Percentiles rank a stretch among this genome's conserved stretches.
Evolutionary conservation across 1,140 invertebrate genomes (phyloP).

Genomic region (Drosophila ambigua): DNA sequence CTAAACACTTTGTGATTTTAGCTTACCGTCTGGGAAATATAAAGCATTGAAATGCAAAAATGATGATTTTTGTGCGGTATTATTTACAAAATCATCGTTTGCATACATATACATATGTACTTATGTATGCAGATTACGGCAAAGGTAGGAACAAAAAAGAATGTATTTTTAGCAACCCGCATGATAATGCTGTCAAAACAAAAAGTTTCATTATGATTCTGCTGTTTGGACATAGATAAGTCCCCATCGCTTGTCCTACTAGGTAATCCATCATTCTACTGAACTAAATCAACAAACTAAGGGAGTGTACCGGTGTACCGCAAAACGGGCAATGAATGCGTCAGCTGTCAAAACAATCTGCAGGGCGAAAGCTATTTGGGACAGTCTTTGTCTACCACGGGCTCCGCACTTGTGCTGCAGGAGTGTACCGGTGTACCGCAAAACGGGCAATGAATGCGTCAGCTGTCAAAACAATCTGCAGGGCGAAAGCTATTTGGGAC

Average conservation of each 20-base stretch:
- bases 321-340: slow-evolving; percentile 10
- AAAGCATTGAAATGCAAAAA: too few relatives aligned
- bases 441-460: too few relatives aligned
- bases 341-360: slow-evolving; percentile 14
- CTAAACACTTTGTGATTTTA: too few relatives aligned
- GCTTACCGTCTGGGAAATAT: too few relatives aligned
- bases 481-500: too few relatives aligned
- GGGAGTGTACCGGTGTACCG: slow-evolving; percentile 14
- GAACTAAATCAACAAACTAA: slow-evolving; percentile 35
- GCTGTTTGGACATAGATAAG: slow-evolving; percentile 35
- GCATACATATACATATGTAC: not conserved
- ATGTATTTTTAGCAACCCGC: slow-evolving; percentile 39
- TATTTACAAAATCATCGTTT: too few relatives aligned
- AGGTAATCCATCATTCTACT: slow-evolving; percentile 44
- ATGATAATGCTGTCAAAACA: slow-evolving; percentile 47
- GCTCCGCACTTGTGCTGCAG: too few relatives aligned
- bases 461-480: too few relatives aligned
- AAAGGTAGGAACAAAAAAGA: slow-evolving; percentile 16
- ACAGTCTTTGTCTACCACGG: not conserved
- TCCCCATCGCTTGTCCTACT: slow-evolving; percentile 21
- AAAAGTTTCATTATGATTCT: slow-evolving; percentile 51
- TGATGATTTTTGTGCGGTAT: too few relatives aligned
- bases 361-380: too few relatives aligned
- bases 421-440: too few relatives aligned
- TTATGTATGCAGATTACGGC: slow-evolving; percentile 27